phyloP scores from a whole-genome alignment of 37 sponge, comb jelly and placozoan genomes.

The Diacarnus erythraeanus region DNA sequence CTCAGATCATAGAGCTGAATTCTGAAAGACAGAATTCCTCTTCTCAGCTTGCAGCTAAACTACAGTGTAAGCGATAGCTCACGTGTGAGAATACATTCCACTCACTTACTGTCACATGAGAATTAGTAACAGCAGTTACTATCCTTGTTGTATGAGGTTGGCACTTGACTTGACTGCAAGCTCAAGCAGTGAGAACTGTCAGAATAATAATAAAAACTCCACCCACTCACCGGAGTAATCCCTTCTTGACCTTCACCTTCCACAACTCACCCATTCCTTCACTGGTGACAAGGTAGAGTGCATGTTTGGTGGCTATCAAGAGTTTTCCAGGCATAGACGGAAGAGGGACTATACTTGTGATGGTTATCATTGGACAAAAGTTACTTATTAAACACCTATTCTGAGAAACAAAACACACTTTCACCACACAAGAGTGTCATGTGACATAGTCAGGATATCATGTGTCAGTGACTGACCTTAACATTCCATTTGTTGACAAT shows the following conservation, averaged over 20 bases:
- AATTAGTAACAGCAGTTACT: slow-evolving; percentile 24
- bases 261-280: background rate
- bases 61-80: too few relatives aligned
- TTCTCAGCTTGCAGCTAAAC: too few relatives aligned
- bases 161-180: slow-evolving; percentile 19
- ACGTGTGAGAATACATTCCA: background rate
- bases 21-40: too few relatives aligned
- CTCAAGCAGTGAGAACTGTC: background rate
- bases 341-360: slow-evolving; percentile 26
- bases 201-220: background rate
- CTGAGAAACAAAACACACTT: too few relatives aligned
- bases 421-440: too few relatives aligned
- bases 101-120: too few relatives aligned
- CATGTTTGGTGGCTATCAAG: slow-evolving; percentile 21
- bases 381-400: too few relatives aligned
- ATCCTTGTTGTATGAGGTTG: slow-evolving; percentile 17
- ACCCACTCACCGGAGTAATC: background rate
- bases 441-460: background rate
- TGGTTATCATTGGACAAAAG: too few relatives aligned
- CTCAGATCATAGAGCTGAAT: slow-evolving; percentile 18
- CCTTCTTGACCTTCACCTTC: background rate
- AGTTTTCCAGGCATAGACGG: slow-evolving; percentile 10
- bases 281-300: slow-evolving; percentile 3
- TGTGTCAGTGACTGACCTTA: background rate
- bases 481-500: slow-evolving; percentile 37